Base-by-base conservation (phyloP, 2,113 vertebrate genomes). In the Chascanopsetta lugubris region DNA sequence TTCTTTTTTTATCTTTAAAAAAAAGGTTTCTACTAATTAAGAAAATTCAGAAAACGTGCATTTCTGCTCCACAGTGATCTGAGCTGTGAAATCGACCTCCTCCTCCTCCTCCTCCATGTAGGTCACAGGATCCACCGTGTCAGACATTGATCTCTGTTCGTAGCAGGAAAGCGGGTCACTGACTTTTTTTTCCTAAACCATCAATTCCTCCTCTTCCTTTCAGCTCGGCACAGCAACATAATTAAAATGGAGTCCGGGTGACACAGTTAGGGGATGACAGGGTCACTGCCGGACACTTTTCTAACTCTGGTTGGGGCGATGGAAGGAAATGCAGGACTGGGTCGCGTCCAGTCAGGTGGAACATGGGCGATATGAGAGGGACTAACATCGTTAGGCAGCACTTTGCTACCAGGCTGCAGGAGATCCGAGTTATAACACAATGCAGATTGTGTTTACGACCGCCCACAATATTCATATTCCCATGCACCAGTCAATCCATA, bases 121-220 rank as follows among this genome's bases (percentile, higher is more conserved):
- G 90, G 91, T 80, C 84, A 82, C 80, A 77, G 61, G 40, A 47
- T 38, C 30, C 43, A 53, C 48, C 49, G 22, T 74, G 61, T 72
- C 72, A 51, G 53, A 42, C 69, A 92, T 91, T 84, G 88, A 92
- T 91, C 79, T 61, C 24, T 48, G 60, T 61, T 73, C 80, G 66
- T 57, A 20, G 36, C 22, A 26, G 68, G 43, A 69, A 87, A 89
- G 56, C 72, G 71, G 85, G 88, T 90, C 91, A 86, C 45, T 27
- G 57, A 34, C 76, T 72, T 69, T 48, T 64, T 70, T 6, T 32
- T 45, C 40, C n/a, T n/a, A 61, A 75, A 72, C 59, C 69, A 67
- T 69, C 79, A 62, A 78, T 74, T 49, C 70, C 46, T 71, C 50
- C 40, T 61, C 46, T 72, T 65, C 12, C 58, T 70, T 64, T 50